Percentiles rank a stretch among this genome's conserved stretches.
phyloP scores from a whole-genome alignment of 2,113 vertebrate genomes.

The Bombycilla garrulus region DNA sequence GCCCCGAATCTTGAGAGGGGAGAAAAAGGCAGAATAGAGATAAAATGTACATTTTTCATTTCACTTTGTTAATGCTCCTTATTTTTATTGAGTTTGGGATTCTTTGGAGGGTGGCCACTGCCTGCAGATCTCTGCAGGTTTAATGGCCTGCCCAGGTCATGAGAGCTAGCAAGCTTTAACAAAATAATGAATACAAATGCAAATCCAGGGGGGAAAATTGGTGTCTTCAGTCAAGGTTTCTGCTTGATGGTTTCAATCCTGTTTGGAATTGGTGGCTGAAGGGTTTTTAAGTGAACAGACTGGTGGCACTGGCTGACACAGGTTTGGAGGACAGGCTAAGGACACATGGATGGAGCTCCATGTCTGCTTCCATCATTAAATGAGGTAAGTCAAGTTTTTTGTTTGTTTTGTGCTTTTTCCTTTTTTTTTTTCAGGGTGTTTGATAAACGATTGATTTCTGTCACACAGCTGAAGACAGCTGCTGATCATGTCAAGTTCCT shows the following conservation, averaged over 20 bases:
- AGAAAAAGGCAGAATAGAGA: neutral
- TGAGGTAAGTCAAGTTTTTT: neutral
- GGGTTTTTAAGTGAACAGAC: neutral
- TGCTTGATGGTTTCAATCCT: neutral
- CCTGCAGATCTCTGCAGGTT: neutral
- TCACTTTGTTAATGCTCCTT: neutral
- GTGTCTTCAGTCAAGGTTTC: neutral
- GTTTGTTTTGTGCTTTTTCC: neutral
- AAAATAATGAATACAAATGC: neutral
- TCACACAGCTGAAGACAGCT: neutral
- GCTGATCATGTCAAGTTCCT: neutral
- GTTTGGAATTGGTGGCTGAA: neutral
- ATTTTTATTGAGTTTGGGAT: neutral
- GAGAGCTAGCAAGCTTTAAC: neutral
- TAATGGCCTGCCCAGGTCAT: neutral
- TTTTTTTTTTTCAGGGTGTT: neutral
- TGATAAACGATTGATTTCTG: neutral
- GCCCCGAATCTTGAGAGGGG: neutral
- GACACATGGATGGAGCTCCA: accelerated
- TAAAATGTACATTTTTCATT: neutral
- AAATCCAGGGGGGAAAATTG: neutral
- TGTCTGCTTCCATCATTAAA: neutral
- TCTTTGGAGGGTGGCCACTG: neutral
- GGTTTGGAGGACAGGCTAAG: neutral
- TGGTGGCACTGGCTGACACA: neutral